A percentile compares a stretch with the other conserved stretches of the same genome.
These are phyloP conservation scores for Chrysogorgia sp. DNA, from an alignment of 92 coral and sea anemone species.

Conservation along the genomic window DNA sequence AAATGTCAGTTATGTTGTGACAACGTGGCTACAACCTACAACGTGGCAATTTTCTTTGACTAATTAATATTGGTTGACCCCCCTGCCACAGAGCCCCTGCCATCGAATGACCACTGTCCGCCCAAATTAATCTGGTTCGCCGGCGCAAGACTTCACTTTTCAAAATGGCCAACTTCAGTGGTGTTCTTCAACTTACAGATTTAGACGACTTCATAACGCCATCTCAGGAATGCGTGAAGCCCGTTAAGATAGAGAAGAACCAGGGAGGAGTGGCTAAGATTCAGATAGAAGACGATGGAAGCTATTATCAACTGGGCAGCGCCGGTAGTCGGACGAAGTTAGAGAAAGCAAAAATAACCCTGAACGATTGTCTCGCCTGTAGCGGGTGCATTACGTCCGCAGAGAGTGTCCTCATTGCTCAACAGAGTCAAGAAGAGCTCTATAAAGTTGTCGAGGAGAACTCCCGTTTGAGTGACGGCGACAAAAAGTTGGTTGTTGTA, in stretches of 20 bases:
- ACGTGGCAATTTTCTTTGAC: neutral
- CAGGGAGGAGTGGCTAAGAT: slow-evolving; percentile 89
- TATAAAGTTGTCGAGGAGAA: slow-evolving; percentile 80
- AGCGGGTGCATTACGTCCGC: slow-evolving; percentile 99
- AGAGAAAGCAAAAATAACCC: slow-evolving; percentile 89
- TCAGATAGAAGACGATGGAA: slow-evolving; percentile 98
- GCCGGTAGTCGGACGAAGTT: slow-evolving; percentile 62
- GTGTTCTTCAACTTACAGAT: slow-evolving; percentile 91
- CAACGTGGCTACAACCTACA: too few species aligned
- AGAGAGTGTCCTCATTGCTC: slow-evolving; percentile 99
- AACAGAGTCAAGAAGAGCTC: slow-evolving; percentile 93
- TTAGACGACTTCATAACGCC: slow-evolving; percentile 97
- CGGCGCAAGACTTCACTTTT: slow-evolving; percentile 41
- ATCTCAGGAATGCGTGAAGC: slow-evolving; percentile 98
- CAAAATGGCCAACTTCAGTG: slow-evolving; percentile 99
- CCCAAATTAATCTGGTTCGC: neutral
- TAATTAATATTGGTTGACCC: neutral
- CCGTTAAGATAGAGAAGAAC: slow-evolving; percentile 89
- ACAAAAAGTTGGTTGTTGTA: slow-evolving; percentile 70
- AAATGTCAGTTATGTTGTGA: neutral
- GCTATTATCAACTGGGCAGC: slow-evolving; percentile 85
- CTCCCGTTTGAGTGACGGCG: slow-evolving; percentile 34
- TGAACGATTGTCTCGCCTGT: slow-evolving; percentile 96
- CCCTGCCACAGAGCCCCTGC: too few species aligned
- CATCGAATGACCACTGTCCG: neutral